Evolutionary conservation across 1,140 invertebrate genomes (phyloP), one percentile per base, ranked within the genome.

Genomic region (Physella acuta): DNA sequence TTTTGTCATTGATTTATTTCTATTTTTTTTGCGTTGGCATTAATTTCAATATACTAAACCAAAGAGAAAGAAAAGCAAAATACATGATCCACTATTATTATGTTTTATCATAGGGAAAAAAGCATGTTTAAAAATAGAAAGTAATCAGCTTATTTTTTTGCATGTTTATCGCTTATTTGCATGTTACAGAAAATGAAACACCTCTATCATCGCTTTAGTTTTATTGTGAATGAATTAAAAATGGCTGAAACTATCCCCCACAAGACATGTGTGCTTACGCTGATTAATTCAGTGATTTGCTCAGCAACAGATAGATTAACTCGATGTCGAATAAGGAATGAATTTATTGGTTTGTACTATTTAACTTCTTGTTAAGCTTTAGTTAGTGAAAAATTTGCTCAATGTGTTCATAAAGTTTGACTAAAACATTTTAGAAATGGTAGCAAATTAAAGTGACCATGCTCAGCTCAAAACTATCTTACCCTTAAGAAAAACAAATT

Each of bases 271-370:
- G 84, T 98, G 49, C 86, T 97, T 76, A 93, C 93, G 49, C 95
- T 97, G 85, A 91, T 97, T 85, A 98, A 98, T 87, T 95, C 94
- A 82, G 88, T 97, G 79, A 93, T 98, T 79, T 93, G 95, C 79
- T 93, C 92, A 37, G 93, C 92, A 4, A 89, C 91, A 20, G 88
- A 91, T 31, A 87, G 95, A 58, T 91, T 91, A 71, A 93, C 96
- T 76, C 88, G 94, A 73, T 91, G 93, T 68, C 87, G 93, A 67
- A 90, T 96, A 71, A 88, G 95, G 72, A 97, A 96, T 83, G 94
- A 97, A 85, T 96, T 97, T 82, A 93, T 97, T 79, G 94, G 94
- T 96, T n/a, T n/a, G n/a, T n/a, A n/a, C n/a, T n/a, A n/a, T n/a
- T n/a, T n/a, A n/a, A n/a, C n/a, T n/a, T n/a, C n/a, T n/a, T n/a